These are phyloP conservation scores for Anniella stebbinsi DNA, from an alignment of 2,797 vertebrate genomes.

Conservation along the genomic window DNA sequence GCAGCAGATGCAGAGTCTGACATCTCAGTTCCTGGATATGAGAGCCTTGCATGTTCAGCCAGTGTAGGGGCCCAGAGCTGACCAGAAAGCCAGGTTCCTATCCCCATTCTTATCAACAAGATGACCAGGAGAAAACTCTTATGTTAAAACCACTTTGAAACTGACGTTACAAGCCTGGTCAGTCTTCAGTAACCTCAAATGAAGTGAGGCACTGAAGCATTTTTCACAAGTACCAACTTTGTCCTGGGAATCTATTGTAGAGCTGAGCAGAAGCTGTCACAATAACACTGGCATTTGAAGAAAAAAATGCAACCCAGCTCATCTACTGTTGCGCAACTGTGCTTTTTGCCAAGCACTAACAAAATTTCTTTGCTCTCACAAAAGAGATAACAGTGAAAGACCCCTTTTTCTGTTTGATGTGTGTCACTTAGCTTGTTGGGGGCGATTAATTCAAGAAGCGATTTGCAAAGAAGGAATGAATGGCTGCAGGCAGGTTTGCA, in stretches of 20 bases:
- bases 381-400: not conserved
- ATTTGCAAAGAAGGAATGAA: constrained; percentile 44
- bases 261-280: accelerated
- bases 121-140: not conserved
- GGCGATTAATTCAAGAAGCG: not conserved
- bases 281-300: not conserved
- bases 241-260: not conserved
- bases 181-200: accelerated
- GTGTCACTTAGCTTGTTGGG: accelerated
- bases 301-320: not conserved
- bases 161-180: not conserved
- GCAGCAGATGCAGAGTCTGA: not conserved
- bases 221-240: not conserved
- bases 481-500: not conserved
- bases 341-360: constrained; percentile 13
- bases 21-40: not conserved
- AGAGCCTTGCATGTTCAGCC: not conserved
- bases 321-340: accelerated
- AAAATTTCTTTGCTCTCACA: constrained; percentile 17
- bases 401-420: not conserved
- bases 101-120: not conserved
- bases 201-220: not conserved
- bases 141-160: not conserved
- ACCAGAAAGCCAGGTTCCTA: not conserved
- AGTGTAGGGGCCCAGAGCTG: not conserved